phyloP scores from a whole-genome alignment of 92 coral and sea anemone genomes.

The Porites lobata region DNA sequence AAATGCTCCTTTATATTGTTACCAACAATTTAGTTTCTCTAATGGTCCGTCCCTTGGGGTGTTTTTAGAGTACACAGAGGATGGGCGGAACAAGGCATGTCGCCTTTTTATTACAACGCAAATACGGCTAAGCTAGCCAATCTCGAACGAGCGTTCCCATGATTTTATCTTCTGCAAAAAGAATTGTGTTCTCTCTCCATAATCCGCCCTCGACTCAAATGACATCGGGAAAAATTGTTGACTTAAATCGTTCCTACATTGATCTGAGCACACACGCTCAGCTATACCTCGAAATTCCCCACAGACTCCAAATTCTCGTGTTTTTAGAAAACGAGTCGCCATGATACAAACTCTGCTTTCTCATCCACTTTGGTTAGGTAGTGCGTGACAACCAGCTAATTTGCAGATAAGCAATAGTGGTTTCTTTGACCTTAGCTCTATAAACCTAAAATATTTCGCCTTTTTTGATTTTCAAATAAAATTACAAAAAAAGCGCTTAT shows the following conservation, averaged over 20 bases:
- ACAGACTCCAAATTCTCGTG: too few relatives aligned
- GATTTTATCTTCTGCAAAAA: conserved; percentile 1
- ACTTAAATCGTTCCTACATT: conserved; percentile 42
- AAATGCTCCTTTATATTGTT: neutral
- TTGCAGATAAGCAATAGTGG: too few relatives aligned
- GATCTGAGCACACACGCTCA: conserved; percentile 41
- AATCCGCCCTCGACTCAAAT: conserved; percentile 21
- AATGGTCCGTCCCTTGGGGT: conserved; percentile 13
- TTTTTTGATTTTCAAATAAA: neutral
- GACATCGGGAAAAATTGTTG: conserved; percentile 39
- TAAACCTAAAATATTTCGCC: too few relatives aligned
- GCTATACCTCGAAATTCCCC: conserved; percentile 64
- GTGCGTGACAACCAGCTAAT: too few relatives aligned
- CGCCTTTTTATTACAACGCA: neutral
- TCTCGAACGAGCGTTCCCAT: conserved; percentile 20
- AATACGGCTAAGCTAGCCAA: conserved; percentile 6
- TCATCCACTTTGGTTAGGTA: too few relatives aligned
- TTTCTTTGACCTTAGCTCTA: too few relatives aligned
- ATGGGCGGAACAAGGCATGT: neutral
- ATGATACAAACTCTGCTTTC: too few relatives aligned
- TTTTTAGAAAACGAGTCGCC: too few relatives aligned
- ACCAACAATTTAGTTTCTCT: conserved; percentile 3
- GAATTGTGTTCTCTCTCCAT: conserved; percentile 41
- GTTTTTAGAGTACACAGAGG: conserved; percentile 15
- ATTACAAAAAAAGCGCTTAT: too few relatives aligned